These are phyloP conservation scores for Colostygia pectinataria DNA, from an alignment of 2,888 invertebrate species.

Conservation along the genomic window DNA sequence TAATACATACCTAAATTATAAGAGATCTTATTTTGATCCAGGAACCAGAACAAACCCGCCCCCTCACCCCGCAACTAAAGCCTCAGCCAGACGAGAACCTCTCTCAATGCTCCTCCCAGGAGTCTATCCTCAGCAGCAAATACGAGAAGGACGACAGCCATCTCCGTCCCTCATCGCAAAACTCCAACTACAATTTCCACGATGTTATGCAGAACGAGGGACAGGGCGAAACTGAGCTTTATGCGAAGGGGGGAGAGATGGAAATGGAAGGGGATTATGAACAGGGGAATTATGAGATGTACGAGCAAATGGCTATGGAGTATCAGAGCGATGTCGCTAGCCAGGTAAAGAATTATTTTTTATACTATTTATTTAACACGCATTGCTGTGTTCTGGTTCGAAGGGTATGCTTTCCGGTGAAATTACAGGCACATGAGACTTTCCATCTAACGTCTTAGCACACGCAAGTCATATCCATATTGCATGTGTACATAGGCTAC, in stretches of 20 bases:
- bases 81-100: constrained; percentile 47
- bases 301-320: constrained; percentile 75
- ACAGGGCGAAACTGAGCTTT: constrained; percentile 31
- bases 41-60: constrained; percentile 31
- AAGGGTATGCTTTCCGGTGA: no score
- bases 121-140: constrained; percentile 48
- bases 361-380: no score
- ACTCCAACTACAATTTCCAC: constrained; percentile 69
- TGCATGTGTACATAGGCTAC: no score
- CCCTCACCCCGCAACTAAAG: constrained; percentile 26
- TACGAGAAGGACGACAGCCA: constrained; percentile 72
- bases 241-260: constrained; percentile 51
- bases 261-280: constrained; percentile 54
- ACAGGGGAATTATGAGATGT: constrained; percentile 68
- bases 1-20: no score
- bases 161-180: constrained; percentile 65
- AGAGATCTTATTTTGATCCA: no score
- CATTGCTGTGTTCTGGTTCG: no score
- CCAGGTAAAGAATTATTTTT: constrained; percentile 54
- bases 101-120: constrained; percentile 65
- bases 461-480: no score
- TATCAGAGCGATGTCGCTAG: constrained; percentile 73
- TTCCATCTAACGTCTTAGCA: no score
- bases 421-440: no score
- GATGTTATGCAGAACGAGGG: constrained; percentile 54